Evolutionary conservation across 2,797 vertebrate species (phyloP).

Genomic region (Enteromius fasciolatus): DNA sequence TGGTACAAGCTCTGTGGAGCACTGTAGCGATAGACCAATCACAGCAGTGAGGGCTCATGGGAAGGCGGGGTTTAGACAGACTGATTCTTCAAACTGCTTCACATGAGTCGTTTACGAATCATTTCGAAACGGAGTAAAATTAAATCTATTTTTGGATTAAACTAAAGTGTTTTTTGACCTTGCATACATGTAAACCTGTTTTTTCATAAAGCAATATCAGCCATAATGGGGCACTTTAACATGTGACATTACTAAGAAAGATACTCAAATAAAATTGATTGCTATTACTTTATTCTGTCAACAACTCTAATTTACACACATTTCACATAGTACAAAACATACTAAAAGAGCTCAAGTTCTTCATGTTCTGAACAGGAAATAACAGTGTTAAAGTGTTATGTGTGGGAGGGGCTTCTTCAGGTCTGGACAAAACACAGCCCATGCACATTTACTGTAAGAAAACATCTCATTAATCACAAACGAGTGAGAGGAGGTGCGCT

Average conservation of each 20-base stretch:
- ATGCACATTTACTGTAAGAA: slow-evolving; percentile 25
- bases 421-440: not conserved
- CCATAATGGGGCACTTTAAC: too few species aligned
- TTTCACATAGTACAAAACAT: not conserved
- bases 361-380: not conserved
- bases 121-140: too few species aligned
- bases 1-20: too few species aligned
- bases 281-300: not conserved
- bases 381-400: slow-evolving; percentile 15
- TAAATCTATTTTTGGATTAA: too few species aligned
- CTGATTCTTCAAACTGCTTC: too few species aligned
- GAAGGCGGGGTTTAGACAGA: too few species aligned
- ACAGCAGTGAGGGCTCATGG: too few species aligned
- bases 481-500: not conserved
- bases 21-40: too few species aligned
- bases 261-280: not conserved
- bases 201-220: too few species aligned
- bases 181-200: too few species aligned
- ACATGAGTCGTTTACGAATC: too few species aligned
- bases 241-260: not conserved
- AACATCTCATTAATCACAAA: slow-evolving; percentile 13
- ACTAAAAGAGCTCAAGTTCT: not conserved
- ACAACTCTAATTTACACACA: not conserved
- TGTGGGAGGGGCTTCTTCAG: not conserved
- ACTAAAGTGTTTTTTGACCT: too few species aligned